Conservation (phyloP, 2,113 vertebrate genomes). For the Connochaetes taurinus region DNA sequence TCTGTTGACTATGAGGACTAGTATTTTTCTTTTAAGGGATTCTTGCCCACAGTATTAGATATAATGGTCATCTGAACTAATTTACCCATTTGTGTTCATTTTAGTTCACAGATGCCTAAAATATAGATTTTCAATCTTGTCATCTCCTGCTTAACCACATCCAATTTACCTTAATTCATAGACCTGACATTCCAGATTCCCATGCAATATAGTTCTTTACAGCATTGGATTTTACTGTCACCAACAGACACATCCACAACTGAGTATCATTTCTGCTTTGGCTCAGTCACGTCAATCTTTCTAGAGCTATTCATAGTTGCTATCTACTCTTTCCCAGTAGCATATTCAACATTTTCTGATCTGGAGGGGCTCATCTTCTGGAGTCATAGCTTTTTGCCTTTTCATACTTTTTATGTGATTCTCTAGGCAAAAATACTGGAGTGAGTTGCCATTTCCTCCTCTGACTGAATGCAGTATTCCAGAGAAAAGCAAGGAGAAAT, state of each 20-base stretch:
- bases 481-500: neutral
- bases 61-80: neutral
- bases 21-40: neutral
- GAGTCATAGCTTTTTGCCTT: neutral
- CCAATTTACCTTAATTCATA: neutral
- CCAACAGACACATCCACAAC: neutral
- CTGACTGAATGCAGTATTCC: neutral
- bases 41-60: neutral
- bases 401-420: neutral
- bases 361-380: neutral
- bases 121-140: neutral
- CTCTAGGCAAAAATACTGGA: neutral
- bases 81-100: neutral
- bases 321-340: neutral
- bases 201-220: neutral
- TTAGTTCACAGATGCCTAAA: neutral
- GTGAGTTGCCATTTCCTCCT: neutral
- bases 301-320: neutral
- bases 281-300: neutral
- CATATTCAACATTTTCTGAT: neutral
- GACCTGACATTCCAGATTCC: neutral
- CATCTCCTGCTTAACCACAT: neutral
- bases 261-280: neutral
- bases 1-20: neutral
- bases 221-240: neutral